Evolutionary conservation across 2,113 vertebrate genomes (phyloP).

Genomic region (Eupsittula cactorum): DNA sequence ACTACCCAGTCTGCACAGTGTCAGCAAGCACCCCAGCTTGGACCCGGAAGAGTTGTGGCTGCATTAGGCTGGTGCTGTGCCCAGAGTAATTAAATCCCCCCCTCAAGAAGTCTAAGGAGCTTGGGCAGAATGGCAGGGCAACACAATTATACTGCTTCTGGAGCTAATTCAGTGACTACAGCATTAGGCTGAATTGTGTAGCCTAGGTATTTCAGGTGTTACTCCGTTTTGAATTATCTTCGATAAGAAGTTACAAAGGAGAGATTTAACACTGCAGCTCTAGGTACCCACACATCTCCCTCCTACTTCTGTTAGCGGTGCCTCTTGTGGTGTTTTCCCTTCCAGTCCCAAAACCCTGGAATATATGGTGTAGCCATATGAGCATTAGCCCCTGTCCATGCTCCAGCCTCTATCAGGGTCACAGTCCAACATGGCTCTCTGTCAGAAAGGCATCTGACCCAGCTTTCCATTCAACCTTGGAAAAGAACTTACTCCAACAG

Average conservation of each 20-base stretch:
- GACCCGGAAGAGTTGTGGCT: neutral
- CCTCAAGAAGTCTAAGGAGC: neutral
- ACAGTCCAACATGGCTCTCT: neutral
- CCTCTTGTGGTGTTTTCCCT: neutral
- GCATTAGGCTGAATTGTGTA: neutral
- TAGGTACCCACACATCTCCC: neutral
- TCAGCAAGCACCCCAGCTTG: accelerated
- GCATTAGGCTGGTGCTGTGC: neutral
- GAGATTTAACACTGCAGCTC: neutral
- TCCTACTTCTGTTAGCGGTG: neutral
- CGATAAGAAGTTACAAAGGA: neutral
- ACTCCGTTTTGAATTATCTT: neutral
- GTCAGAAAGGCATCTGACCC: neutral
- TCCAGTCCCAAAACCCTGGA: neutral
- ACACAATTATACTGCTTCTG: neutral
- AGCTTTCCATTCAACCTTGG: neutral
- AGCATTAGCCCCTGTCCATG: neutral
- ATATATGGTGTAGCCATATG: neutral
- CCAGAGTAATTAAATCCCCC: conserved; percentile 8
- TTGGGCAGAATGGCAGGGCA: neutral
- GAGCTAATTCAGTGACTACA: neutral
- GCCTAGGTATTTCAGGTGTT: neutral
- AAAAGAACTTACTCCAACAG: neutral
- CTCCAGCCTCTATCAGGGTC: neutral
- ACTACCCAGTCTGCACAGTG: neutral